A percentile compares a stretch with the other conserved stretches of the same genome.
These are phyloP conservation scores for Drosophila dives DNA, from an alignment of 2,888 invertebrate genomes.

Conservation along the genomic window DNA sequence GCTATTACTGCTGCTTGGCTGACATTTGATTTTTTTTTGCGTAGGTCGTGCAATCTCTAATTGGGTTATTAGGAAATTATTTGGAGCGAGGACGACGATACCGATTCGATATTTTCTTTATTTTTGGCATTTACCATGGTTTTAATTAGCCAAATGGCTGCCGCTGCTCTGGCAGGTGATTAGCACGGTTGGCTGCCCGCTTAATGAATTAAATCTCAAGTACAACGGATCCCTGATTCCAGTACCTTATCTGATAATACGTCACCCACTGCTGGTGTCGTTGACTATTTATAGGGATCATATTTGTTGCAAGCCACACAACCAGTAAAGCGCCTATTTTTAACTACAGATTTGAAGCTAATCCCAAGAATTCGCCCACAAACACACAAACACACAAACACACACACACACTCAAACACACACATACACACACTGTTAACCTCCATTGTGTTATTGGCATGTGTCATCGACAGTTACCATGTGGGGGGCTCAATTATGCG, in stretches of 20 bases:
- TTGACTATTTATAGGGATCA: conserved; percentile 56
- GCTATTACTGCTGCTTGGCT: background rate
- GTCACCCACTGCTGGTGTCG: background rate
- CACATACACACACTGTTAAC: background rate
- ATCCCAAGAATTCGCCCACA: background rate
- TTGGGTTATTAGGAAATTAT: conserved; percentile 77
- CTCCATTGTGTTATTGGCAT: conserved; percentile 37
- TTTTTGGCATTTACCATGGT: conserved; percentile 61
- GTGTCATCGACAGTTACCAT: conserved; percentile 51
- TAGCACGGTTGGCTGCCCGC: conserved; percentile 42
- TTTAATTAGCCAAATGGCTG: conserved; percentile 58
- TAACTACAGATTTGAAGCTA: background rate
- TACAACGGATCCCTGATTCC: background rate
- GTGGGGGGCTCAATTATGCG: conserved; percentile 71
- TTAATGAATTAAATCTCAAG: conserved; percentile 50
- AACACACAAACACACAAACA: background rate
- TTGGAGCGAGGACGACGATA: conserved; percentile 41
- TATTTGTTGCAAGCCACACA: conserved; percentile 1
- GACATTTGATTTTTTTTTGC: conserved; percentile 20
- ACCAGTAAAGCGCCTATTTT: background rate
- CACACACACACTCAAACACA: background rate
- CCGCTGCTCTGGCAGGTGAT: conserved; percentile 37
- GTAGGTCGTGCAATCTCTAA: conserved; percentile 60
- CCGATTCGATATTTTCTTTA: conserved; percentile 49
- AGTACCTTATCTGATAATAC: conserved; percentile 38